Conservation (phyloP, 23 tunicate genomes). For the Halocynthia roretzi region DNA sequence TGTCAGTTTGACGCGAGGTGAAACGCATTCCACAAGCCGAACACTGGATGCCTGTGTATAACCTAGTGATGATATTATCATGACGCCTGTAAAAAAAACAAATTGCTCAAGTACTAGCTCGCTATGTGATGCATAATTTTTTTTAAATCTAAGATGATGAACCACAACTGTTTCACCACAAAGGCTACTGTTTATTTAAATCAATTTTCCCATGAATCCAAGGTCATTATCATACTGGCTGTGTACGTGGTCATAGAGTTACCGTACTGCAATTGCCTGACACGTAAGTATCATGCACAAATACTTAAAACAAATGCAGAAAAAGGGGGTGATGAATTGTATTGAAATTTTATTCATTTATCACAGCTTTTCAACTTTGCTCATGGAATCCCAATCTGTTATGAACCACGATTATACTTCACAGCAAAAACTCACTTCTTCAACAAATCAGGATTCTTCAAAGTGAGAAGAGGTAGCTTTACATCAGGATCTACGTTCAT, state of each 20-base stretch:
- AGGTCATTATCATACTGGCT: too few species aligned
- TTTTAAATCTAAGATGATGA: background rate
- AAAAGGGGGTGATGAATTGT: too few species aligned
- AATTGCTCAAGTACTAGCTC: background rate
- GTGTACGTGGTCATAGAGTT: too few species aligned
- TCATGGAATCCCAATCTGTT: too few species aligned
- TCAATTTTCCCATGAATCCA: too few species aligned
- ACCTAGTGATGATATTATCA: slow-evolving; percentile 59
- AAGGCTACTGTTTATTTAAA: too few species aligned
- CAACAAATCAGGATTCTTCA: slow-evolving; percentile 31
- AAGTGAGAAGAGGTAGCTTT: slow-evolving; percentile 36
- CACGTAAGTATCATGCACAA: background rate
- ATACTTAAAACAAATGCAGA: background rate
- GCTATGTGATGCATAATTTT: background rate
- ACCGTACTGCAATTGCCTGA: background rate
- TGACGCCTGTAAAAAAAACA: slow-evolving; percentile 47
- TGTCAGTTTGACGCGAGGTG: slow-evolving; percentile 65
- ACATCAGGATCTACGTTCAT: slow-evolving; percentile 73
- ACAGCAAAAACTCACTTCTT: slow-evolving; percentile 46
- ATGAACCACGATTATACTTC: too few species aligned
- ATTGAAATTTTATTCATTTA: too few species aligned
- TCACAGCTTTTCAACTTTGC: too few species aligned
- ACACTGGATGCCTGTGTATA: slow-evolving; percentile 89
- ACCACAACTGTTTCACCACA: too few species aligned
- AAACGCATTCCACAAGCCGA: slow-evolving; percentile 90